These are phyloP conservation scores for Gymnogyps californianus DNA, from an alignment of 2,113 vertebrate genomes.

Conservation along the genomic window DNA sequence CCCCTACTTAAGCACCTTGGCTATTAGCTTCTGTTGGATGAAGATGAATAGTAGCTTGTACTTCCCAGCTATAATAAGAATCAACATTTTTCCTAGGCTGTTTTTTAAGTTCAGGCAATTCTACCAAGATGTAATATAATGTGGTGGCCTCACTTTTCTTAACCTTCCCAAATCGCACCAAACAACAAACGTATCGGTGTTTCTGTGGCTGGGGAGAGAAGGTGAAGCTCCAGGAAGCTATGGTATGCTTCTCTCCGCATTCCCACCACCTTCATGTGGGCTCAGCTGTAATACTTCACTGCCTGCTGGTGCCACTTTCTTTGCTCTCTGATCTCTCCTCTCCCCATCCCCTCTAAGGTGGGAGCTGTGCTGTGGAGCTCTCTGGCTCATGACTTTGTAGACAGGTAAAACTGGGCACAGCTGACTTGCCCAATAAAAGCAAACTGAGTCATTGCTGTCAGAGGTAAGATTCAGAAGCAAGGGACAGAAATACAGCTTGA, in stretches of 20 bases:
- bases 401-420: not conserved
- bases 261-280: rapidly evolving
- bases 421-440: not conserved
- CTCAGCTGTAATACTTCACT: not conserved
- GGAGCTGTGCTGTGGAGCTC: not conserved
- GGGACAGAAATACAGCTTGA: not conserved
- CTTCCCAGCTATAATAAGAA: not conserved
- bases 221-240: not conserved
- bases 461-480: not conserved
- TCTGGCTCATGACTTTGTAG: not conserved
- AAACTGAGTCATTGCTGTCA: not conserved
- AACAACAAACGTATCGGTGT: not conserved
- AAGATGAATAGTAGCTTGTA: not conserved
- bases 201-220: not conserved
- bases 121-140: not conserved
- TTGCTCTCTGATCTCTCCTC: not conserved
- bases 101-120: not conserved
- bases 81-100: not conserved
- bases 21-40: not conserved
- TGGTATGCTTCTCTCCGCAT: not conserved
- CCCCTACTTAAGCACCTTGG: not conserved
- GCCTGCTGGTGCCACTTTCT: not conserved
- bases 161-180: not conserved
- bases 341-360: not conserved
- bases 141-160: not conserved